Conservation (phyloP, 1,140 invertebrate species). For the Nasonia giraulti region DNA sequence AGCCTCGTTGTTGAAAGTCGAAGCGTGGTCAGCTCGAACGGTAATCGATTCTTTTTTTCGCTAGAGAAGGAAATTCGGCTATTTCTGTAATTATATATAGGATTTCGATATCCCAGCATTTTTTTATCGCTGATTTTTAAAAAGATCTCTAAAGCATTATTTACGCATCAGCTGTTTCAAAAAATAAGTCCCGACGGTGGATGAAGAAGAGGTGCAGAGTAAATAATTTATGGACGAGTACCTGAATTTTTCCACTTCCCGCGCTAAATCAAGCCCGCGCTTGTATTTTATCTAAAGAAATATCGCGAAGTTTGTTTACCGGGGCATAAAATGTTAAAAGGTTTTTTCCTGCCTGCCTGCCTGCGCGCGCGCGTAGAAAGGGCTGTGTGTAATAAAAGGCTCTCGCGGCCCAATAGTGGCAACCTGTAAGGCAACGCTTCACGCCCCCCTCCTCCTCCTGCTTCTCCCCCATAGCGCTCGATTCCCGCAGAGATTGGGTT, state of each 20-base stretch:
- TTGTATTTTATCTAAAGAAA: background rate
- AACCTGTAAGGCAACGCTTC: background rate
- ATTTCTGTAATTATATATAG: background rate
- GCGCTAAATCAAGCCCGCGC: background rate
- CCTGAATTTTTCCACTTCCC: background rate
- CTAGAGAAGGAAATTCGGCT: background rate
- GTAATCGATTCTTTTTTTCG: constrained; percentile 6
- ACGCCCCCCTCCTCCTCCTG: background rate
- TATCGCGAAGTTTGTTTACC: background rate
- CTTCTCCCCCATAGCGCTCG: background rate
- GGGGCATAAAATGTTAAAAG: background rate
- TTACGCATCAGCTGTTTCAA: too few species aligned
- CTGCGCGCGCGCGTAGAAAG: too few species aligned
- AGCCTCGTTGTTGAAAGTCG: constrained; percentile 26
- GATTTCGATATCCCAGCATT: background rate
- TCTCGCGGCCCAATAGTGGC: background rate
- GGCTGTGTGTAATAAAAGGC: background rate
- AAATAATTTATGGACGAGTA: background rate
- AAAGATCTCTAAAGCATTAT: background rate
- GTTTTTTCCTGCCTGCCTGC: background rate
- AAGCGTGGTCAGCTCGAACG: background rate
- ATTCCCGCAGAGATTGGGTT: constrained; percentile 8
- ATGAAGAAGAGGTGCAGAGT: too few species aligned
- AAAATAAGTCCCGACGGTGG: too few species aligned
- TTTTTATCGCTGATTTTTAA: background rate